phyloP scores from a whole-genome alignment of 2,797 vertebrate species.

The Emys orbicularis region DNA sequence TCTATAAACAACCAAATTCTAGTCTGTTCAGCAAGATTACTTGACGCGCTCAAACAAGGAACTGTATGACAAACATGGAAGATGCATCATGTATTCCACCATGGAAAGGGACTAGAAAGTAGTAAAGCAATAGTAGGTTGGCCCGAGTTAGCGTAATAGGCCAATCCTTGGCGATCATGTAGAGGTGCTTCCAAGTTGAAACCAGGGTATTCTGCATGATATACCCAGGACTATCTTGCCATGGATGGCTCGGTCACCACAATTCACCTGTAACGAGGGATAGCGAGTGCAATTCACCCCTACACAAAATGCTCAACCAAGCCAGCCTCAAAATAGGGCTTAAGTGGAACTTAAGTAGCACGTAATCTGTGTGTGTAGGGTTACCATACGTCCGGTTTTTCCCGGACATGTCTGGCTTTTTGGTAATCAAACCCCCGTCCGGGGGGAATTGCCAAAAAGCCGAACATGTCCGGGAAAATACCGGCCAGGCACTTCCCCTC shows the following conservation, averaged over 20 bases:
- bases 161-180: background rate
- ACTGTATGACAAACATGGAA: background rate
- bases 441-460: too few species aligned
- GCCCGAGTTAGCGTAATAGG: background rate
- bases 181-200: fast-evolving
- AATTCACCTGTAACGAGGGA: background rate
- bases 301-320: too few species aligned
- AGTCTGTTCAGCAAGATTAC: constrained; percentile 13
- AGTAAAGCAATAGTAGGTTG: background rate
- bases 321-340: background rate
- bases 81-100: background rate
- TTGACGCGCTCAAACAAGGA: background rate
- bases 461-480: too few species aligned
- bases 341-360: background rate
- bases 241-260: background rate
- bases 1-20: background rate
- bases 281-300: background rate
- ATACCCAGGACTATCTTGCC: background rate
- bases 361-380: too few species aligned
- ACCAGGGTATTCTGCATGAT: too few species aligned
- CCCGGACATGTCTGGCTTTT: too few species aligned
- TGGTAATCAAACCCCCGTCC: too few species aligned
- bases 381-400: too few species aligned
- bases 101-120: background rate
- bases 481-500: too few species aligned